Base-by-base conservation (phyloP, 2,797 vertebrate genomes). In the Amniataba percoides region DNA sequence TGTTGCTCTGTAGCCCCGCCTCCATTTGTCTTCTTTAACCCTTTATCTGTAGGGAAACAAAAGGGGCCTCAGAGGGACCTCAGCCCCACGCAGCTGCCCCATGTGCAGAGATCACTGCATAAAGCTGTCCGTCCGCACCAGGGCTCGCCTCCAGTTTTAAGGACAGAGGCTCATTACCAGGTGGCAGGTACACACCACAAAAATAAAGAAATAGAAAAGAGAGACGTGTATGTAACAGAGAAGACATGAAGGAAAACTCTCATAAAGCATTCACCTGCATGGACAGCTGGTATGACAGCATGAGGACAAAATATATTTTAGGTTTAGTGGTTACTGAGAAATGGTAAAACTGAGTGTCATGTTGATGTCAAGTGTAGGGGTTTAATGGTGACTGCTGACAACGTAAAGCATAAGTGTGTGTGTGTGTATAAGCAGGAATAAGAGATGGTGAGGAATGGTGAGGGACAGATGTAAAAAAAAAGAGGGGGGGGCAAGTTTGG, bases 1-100 rank as follows among this genome's bases (percentile, higher is more conserved):
- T 87, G 86, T 92, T 94, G 58, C 86, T 77, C 71, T 74, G 74
- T 85, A 74, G 80, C 87, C 84, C 84, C 69, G 58, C 88, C 90
- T 87, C 82, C 90, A 89, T 94, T 93, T 93, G 86, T 94, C 91
- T 93, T 93, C 82, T 90, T 94, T 94, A 94, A 95, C 93, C 92
- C 92, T 90, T 94, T 91, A 91, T 85, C 74, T 92, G 63, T 84
- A 77, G 81, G 53, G 83, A 90, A 78, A 92, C 87, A 92, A 93
- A 92, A 74, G 78, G 83, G 74, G 77, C 77, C 88, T 89, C 69
- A 78, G 80, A 83, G 88, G 88, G 84, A 88, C 64, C 71, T 55
- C 66, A 78, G 70, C 67, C 68, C 60, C 71, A 63, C 88, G 84
- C 88, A 92, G 85, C 84, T 93, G 90, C 52, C 59, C 78, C 68